phyloP scores from a whole-genome alignment of 2,113 vertebrate genomes.

The Atherinomorus stipes region DNA sequence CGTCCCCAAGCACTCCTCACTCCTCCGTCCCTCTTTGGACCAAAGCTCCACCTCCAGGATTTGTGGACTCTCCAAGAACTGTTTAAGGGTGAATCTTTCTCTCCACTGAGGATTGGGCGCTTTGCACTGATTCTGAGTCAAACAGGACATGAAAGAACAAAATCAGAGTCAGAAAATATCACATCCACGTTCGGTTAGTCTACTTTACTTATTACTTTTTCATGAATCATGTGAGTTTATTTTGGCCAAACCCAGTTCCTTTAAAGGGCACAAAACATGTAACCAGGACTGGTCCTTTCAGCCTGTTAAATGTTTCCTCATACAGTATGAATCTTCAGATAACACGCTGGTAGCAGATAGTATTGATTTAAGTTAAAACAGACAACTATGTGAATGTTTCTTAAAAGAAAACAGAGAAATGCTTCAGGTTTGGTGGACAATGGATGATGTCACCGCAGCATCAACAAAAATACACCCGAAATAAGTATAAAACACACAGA shows the following conservation, averaged over 20 bases:
- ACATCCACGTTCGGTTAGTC: not conserved
- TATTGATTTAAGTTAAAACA: no score
- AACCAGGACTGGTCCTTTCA: no score
- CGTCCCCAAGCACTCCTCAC: constrained; percentile 88
- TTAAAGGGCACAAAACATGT: no score
- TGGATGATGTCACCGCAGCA: constrained; percentile 12
- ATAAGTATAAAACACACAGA: no score
- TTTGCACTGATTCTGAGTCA: constrained; percentile 88
- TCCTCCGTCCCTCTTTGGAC: constrained; percentile 89
- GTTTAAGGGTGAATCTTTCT: constrained; percentile 96
- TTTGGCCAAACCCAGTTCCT: no score
- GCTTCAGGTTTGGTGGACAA: constrained; percentile 22
- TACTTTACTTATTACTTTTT: not conserved
- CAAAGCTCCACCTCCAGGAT: constrained; percentile 93
- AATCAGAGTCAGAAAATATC: not conserved
- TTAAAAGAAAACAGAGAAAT: no score
- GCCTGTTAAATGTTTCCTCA: no score
- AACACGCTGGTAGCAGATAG: no score
- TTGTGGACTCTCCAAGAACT: constrained; percentile 87
- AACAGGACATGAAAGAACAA: not conserved
- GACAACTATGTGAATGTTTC: no score
- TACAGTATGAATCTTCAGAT: no score
- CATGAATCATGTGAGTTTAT: not conserved
- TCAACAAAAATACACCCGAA: no score
- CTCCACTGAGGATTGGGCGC: constrained; percentile 94